phyloP scores from a whole-genome alignment of 2,797 vertebrate genomes.

The Acrossocheilus wenchowensis region DNA sequence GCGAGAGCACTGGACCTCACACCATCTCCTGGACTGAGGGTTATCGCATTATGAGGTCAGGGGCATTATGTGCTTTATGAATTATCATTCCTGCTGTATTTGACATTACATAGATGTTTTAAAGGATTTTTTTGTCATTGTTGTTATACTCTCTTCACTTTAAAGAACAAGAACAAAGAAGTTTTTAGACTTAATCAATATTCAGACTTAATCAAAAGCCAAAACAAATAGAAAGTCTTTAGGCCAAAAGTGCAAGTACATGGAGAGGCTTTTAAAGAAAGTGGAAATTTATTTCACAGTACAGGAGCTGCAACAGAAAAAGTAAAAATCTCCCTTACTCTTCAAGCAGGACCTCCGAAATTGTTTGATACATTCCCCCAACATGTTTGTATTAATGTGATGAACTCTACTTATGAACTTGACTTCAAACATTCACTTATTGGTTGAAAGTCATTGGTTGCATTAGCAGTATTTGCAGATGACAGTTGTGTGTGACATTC shows the following conservation, averaged over 20 bases:
- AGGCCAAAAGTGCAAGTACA: neutral
- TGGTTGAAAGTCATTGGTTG: neutral
- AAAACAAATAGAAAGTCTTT: neutral
- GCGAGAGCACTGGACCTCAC: conserved; percentile 81
- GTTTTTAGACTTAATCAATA: neutral
- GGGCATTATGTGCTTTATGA: no score
- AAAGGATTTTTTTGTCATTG: neutral
- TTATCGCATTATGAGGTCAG: conserved; percentile 63
- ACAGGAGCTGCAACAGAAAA: neutral
- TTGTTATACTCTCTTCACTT: neutral
- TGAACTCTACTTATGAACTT: neutral
- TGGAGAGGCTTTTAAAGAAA: neutral
- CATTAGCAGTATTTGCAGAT: neutral
- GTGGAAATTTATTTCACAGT: neutral
- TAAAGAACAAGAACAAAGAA: neutral
- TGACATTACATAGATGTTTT: neutral
- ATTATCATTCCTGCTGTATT: neutral
- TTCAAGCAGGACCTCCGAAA: no score
- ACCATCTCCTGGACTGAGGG: conserved; percentile 65
- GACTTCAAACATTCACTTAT: neutral
- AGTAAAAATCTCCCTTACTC: neutral
- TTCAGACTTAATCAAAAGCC: neutral
- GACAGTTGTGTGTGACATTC: neutral
- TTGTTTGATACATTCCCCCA: neutral
- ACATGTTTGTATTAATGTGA: neutral